These are phyloP conservation scores for Enteromius radiatus DNA, from an alignment of 2,797 vertebrate genomes.

Conservation along the genomic window DNA sequence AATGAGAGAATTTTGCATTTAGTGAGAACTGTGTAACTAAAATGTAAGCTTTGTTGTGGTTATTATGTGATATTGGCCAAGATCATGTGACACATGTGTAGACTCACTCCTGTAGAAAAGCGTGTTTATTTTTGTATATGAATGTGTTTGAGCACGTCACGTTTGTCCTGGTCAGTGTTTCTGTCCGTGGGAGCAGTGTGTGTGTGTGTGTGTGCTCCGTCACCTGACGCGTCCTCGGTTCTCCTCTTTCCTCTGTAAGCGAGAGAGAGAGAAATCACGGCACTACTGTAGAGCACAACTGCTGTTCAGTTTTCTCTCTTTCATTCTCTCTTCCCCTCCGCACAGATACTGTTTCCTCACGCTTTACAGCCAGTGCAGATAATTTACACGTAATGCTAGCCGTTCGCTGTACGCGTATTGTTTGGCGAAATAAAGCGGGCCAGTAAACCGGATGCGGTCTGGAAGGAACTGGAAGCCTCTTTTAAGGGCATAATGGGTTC, in stretches of 20 bases:
- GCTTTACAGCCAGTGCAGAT: conserved; percentile 74
- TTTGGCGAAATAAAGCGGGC: conserved; percentile 74
- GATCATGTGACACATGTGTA: not conserved
- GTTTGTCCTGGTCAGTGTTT: not conserved
- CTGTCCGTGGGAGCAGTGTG: not conserved
- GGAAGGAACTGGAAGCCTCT: conserved; percentile 33
- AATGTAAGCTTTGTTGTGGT: not conserved
- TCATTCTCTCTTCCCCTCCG: conserved; percentile 72
- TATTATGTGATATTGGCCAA: too few species aligned
- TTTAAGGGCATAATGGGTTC: conserved; percentile 12
- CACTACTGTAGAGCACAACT: conserved; percentile 69
- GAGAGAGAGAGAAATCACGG: conserved; percentile 70
- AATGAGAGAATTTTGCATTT: not conserved
- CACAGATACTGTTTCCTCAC: conserved; percentile 73
- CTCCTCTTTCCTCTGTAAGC: conserved; percentile 75
- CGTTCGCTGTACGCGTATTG: conserved; percentile 75
- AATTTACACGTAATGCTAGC: conserved; percentile 79
- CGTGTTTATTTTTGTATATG: conserved; percentile 25
- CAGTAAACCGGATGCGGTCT: conserved; percentile 63
- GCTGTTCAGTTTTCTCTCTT: conserved; percentile 47
- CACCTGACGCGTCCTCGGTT: conserved; percentile 69
- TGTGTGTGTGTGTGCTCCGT: conserved; percentile 54
- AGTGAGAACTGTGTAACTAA: not conserved
- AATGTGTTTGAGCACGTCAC: conserved; percentile 30
- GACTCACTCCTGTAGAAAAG: not conserved